These are phyloP conservation scores for Manis pentadactyla DNA, from an alignment of 2,797 vertebrate species.

Conservation along the genomic window DNA sequence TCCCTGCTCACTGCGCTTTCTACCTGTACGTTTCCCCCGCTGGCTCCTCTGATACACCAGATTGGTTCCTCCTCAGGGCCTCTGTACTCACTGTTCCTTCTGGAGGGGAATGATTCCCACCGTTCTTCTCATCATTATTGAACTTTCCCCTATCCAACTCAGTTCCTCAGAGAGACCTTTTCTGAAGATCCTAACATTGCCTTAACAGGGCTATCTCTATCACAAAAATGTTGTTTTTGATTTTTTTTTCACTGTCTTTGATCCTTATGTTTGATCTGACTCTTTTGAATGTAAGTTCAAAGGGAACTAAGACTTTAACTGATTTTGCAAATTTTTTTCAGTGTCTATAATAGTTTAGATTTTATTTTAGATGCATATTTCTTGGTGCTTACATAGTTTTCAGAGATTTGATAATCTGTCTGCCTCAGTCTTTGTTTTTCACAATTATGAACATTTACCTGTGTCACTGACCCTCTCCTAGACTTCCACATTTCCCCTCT, in stretches of 20 bases:
- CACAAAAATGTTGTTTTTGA: not conserved
- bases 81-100: not conserved
- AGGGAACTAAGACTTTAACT: not conserved
- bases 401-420: not conserved
- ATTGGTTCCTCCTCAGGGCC: not conserved
- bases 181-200: not conserved
- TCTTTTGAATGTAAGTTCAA: not conserved
- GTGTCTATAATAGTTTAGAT: not conserved
- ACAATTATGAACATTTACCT: not conserved
- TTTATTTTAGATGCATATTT: not conserved
- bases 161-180: not conserved
- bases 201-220: not conserved
- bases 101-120: not conserved
- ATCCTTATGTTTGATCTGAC: not conserved
- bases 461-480: not conserved
- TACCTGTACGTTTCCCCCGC: fast-evolving
- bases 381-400: not conserved
- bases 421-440: not conserved
- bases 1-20: not conserved
- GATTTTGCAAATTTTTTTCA: not conserved
- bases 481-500: not conserved
- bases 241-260: not conserved
- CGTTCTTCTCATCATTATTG: not conserved
- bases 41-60: not conserved
- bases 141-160: not conserved